Percentiles rank a stretch among this genome's conserved stretches.
phyloP scores from a whole-genome alignment of 2,113 vertebrate genomes.

The Climacteris rufus region DNA sequence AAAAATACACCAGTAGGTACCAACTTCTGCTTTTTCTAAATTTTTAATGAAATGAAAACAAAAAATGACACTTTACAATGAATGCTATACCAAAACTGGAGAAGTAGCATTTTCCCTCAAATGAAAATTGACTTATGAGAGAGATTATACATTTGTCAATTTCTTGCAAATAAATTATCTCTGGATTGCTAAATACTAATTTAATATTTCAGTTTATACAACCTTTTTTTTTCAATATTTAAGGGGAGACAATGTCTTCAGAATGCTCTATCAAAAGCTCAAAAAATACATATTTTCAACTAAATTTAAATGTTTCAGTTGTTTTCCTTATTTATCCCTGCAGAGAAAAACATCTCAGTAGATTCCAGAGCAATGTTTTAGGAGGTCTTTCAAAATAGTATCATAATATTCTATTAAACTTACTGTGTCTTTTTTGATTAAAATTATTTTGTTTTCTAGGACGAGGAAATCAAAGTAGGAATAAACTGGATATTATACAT shows the following conservation, averaged over 20 bases:
- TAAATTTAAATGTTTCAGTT: neutral
- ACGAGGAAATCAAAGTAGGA: neutral
- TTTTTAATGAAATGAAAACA: neutral
- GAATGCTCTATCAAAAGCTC: neutral
- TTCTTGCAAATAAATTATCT: neutral
- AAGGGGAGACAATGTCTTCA: neutral
- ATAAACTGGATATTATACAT: neutral
- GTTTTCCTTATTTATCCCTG: neutral
- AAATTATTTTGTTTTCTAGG: neutral
- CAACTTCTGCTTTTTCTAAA: neutral
- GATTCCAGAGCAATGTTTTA: neutral
- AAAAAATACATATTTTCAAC: neutral
- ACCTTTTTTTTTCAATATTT: neutral
- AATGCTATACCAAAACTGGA: neutral
- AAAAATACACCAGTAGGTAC: neutral
- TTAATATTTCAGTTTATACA: neutral
- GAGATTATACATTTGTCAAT: neutral
- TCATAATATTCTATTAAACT: neutral
- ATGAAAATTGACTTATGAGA: neutral
- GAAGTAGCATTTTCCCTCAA: neutral
- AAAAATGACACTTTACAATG: neutral
- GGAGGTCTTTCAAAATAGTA: neutral
- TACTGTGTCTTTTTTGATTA: neutral
- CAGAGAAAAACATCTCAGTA: neutral
- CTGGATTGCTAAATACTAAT: neutral